Base-by-base conservation (phyloP, 2,797 vertebrate genomes). In the Lepus oiostolus region DNA sequence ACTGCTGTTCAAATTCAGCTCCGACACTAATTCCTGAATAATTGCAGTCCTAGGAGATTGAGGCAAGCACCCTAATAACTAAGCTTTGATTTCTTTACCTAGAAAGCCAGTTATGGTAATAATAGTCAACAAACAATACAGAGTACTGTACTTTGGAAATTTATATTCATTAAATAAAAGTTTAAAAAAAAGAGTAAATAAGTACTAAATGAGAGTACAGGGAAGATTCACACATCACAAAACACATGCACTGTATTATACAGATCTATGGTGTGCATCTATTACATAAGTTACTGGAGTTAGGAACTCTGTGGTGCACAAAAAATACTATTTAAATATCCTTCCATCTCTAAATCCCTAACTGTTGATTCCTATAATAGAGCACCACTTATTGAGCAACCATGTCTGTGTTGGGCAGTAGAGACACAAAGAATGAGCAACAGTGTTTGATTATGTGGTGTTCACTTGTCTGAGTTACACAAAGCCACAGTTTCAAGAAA, bases 21-120 rank as follows among this genome's bases (percentile, higher is more conserved):
- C 13, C 70, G 30, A 82, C 26, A 71, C 28, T n/a, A 76, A 93
- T 79, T 84, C 60, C 32, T 92, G 60, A 80, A 24, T 58, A 82
- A 77, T 35, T 79, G 47, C 58, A 88, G n/a, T 72, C 65, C n/a
- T 9, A 22, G n/a, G 28, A 38, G 54, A 35, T 58, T 26, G 3
- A 30, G 21, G 19, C 10, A 13, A 28, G 5, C 70, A 17, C 3
- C 16, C 65, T 67, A 30, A 70, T 74, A 32, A 4, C 65, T 71
- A 70, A 50, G 19, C 26, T 86, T 86, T 17, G 26, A 13, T 24
- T 89, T 74, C 42, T 81, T 91, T 85, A 75, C 54, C 82, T 79
- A 2, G 22, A 75, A 95, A 92, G 65, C 8, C 65, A 32, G 38
- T 22, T 3, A 21, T 67, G 30, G 42, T 21, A 68, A 71, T 58